Conservation (phyloP, 2,797 vertebrate species). For the Meda fulgida region DNA sequence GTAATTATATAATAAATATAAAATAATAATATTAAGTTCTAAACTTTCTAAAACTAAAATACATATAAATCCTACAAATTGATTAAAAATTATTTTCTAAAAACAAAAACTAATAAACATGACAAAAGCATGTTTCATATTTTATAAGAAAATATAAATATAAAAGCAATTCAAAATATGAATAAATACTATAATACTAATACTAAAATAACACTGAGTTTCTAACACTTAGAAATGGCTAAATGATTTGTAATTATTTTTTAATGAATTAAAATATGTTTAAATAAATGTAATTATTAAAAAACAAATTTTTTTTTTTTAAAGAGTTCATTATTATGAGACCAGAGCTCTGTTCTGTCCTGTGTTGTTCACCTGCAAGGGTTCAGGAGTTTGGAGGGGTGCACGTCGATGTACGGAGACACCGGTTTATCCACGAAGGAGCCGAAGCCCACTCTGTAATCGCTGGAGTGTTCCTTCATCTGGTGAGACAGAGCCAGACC, state of each 20-base stretch:
- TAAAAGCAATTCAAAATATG: background rate
- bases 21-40: background rate
- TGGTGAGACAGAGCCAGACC: conserved; percentile 90
- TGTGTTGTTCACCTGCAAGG: conserved; percentile 87
- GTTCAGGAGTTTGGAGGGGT: conserved; percentile 93
- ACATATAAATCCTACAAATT: background rate
- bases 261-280: no score
- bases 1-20: background rate
- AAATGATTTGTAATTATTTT: no score
- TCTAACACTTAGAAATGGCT: background rate
- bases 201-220: background rate
- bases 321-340: background rate
- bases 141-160: background rate
- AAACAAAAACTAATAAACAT: background rate
- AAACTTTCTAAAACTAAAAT: background rate
- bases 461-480: conserved; percentile 89
- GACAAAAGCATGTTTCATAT: background rate
- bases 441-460: conserved; percentile 94
- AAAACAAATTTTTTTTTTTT: no score
- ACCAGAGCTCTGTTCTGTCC: no score
- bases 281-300: no score
- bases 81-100: background rate
- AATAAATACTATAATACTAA: background rate
- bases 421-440: conserved; percentile 98
- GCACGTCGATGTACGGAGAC: conserved; percentile 95